Conservation (phyloP, 2,797 vertebrate genomes). For the Labroides dimidiatus region DNA sequence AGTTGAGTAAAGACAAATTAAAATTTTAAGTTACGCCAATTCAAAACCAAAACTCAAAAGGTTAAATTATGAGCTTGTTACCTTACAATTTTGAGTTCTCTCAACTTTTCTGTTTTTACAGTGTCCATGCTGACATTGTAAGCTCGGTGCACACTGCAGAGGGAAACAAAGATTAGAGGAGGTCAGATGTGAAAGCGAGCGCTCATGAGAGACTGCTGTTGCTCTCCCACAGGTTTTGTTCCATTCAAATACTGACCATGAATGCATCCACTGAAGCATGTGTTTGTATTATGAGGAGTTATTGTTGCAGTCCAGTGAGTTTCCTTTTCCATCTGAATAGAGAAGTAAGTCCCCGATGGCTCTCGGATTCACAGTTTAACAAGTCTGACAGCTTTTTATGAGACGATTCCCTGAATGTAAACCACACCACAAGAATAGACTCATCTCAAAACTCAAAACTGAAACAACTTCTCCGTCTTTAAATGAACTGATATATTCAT, state of each 20-base stretch:
- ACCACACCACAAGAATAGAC: neutral
- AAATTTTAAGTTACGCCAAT: too few relatives aligned
- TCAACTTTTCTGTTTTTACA: too few relatives aligned
- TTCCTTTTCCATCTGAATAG: constrained; percentile 20
- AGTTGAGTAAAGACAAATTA: too few relatives aligned
- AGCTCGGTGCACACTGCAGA: constrained; percentile 2
- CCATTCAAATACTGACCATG: constrained; percentile 23
- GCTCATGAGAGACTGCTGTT: neutral
- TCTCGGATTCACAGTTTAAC: constrained; percentile 6
- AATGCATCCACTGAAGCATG: constrained; percentile 23
- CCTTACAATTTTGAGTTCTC: too few relatives aligned
- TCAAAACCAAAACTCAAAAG: too few relatives aligned
- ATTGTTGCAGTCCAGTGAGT: constrained; percentile 15
- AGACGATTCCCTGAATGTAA: constrained; percentile 8
- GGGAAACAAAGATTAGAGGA: constrained; percentile 23
- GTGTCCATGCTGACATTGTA: constrained; percentile 11
- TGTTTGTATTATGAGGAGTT: constrained; percentile 28
- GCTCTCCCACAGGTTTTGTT: constrained; percentile 27
- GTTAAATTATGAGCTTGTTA: too few relatives aligned
- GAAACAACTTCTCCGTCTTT: neutral
- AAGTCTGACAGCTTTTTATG: neutral
- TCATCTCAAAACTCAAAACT: neutral
- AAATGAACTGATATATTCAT: neutral
- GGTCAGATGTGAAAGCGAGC: constrained; percentile 15
- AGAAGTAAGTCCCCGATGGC: constrained; percentile 9